phyloP scores from a whole-genome alignment of 2,888 invertebrate genomes.

The Antitype chi region DNA sequence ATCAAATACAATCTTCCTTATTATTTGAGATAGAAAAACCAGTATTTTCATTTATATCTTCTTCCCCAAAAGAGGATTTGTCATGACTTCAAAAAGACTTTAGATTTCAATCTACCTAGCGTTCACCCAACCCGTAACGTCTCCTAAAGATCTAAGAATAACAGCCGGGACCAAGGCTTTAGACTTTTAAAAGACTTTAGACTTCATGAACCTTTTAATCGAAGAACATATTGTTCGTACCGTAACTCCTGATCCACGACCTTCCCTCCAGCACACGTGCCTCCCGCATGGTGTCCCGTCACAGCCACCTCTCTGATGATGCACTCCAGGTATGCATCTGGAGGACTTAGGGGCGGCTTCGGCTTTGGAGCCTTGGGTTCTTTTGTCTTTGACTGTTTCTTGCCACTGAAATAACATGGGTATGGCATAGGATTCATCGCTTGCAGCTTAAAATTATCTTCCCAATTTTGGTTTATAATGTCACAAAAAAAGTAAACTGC shows the following conservation, averaged over 20 bases:
- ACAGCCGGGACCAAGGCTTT: not conserved
- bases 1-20: not conserved
- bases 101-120: too few species aligned
- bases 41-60: not conserved
- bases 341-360: conserved; percentile 72
- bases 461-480: not conserved
- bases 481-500: too few species aligned
- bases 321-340: conserved; percentile 92
- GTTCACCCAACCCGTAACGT: not conserved
- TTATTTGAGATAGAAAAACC: not conserved
- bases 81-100: not conserved
- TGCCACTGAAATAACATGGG: conserved; percentile 51
- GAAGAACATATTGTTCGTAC: conserved; percentile 75
- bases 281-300: conserved; percentile 95
- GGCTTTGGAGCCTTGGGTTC: conserved; percentile 50
- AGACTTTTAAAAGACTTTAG: not conserved
- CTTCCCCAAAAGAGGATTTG: not conserved
- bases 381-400: conserved; percentile 60
- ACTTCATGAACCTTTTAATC: not conserved
- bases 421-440: not conserved
- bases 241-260: conserved; percentile 93
- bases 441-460: not conserved
- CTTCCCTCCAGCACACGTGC: conserved; percentile 94
- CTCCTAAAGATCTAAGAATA: not conserved
- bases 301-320: conserved; percentile 91